Evolutionary conservation across 2,888 invertebrate genomes (phyloP), one percentile per base, ranked within the genome.

Genomic region (Drosophila multiciliata): DNA sequence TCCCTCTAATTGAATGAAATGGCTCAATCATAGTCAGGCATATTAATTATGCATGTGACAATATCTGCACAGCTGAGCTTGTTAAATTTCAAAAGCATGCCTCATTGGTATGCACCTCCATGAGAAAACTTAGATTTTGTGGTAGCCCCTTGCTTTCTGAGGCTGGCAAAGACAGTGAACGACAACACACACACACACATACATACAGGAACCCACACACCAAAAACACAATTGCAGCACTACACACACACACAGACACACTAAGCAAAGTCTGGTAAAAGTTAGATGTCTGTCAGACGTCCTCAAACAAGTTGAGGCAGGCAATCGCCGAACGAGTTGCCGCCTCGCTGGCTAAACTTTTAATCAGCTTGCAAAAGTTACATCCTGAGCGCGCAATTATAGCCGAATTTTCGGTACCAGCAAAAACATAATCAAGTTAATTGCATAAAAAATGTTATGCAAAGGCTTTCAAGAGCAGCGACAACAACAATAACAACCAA

Each of bases 371-470:
- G 67, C 52, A 66, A 77, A 84, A 77, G 79, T 79, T 66, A 49
- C 60, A 58, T 52, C 49, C 61, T 50, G 76, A 52, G 53, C 33
- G 61, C 69, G 35, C 87, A 85, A 87, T 85, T 87, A 85, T 87
- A 58, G 77, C 75, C 81, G 36, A 79, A 85, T 83, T 87, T 87
- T 85, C 58, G 64, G 49, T 26, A 80, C 66, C 73, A 83, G 80
- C 75, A 85, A 85, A 88, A 87, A 90, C 87, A 83, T 87, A 87
- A 90, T 87, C 87, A 90, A 88, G 66, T 83, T 87, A 87, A 87
- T 87, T 90, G 89, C 82, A 81, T 81, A 76, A 79, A 67, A 73
- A 85, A 75, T 66, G 77, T 70, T 68, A 73, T 75, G 78, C 78
- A 70, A 75, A 68, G 66, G 61, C 66, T 67, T 57, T 64, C 63